Evolutionary conservation across 2,888 invertebrate species (phyloP).

Genomic region (Tineola bisselliella): DNA sequence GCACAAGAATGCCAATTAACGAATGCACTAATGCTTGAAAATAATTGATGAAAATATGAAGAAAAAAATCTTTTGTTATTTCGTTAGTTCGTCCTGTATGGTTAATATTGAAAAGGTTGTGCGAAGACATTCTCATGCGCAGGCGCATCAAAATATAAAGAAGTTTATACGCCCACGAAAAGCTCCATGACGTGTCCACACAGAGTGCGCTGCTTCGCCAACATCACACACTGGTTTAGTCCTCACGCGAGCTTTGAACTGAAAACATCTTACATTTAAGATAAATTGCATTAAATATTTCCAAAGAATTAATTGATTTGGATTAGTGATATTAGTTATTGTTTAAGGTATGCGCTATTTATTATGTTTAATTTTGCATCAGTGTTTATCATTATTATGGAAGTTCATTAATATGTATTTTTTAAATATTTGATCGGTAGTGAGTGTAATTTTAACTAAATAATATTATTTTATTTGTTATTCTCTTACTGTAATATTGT

Average conservation of each 20-base stretch:
- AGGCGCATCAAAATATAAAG: conserved; percentile 30
- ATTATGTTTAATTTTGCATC: not conserved
- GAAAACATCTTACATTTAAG: conserved; percentile 30
- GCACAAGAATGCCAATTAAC: too few relatives aligned
- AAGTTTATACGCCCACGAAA: conserved; percentile 43
- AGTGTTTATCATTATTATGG: too few relatives aligned
- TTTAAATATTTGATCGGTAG: too few relatives aligned
- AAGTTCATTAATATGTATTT: too few relatives aligned
- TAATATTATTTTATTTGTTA: too few relatives aligned
- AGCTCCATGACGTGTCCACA: conserved; percentile 31
- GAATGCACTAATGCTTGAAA: too few relatives aligned
- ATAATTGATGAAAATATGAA: too few relatives aligned
- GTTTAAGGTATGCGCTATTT: not conserved
- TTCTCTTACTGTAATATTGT: too few relatives aligned
- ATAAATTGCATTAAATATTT: not conserved
- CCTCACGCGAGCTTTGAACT: conserved; percentile 43
- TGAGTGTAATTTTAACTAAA: too few relatives aligned
- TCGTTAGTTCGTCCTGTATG: too few relatives aligned
- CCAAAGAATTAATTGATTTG: not conserved
- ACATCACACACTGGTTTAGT: conserved; percentile 38
- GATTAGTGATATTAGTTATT: not conserved
- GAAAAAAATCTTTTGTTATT: too few relatives aligned
- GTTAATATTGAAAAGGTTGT: conserved; percentile 16
- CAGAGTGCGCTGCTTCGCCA: conserved; percentile 36
- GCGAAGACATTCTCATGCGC: conserved; percentile 26